Percentiles rank a stretch among this genome's conserved stretches.
Evolutionary conservation across 1,140 invertebrate species (phyloP).

Genomic region (Parasteatoda tepidariorum): DNA sequence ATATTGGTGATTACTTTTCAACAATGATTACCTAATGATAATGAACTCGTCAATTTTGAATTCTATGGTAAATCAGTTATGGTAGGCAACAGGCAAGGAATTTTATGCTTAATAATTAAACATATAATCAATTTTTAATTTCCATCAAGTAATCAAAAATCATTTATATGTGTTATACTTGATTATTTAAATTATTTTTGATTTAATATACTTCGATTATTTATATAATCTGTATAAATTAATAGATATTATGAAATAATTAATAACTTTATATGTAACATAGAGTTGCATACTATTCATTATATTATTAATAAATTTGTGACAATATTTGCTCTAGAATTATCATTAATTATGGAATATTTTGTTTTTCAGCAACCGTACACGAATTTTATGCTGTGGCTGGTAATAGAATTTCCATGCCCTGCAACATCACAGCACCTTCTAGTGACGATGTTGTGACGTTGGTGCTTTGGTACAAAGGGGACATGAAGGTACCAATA

Average conservation of each 20-base stretch:
- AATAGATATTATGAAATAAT: no score
- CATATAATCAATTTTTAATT: neutral
- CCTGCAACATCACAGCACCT: conserved; percentile 82
- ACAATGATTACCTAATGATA: no score
- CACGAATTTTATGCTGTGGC: conserved; percentile 73
- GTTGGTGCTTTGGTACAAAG: conserved; percentile 86
- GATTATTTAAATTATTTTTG: neutral
- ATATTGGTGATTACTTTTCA: no score
- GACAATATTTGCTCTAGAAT: neutral
- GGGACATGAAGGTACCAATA: conserved; percentile 76
- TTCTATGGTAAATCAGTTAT: neutral
- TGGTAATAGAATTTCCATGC: conserved; percentile 80
- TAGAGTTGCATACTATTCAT: neutral
- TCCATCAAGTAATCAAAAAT: neutral
- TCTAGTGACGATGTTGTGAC: conserved; percentile 79
- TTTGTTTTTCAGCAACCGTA: conserved; percentile 17
- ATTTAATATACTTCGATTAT: neutral
- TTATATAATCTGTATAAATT: neutral
- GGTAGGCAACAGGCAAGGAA: neutral
- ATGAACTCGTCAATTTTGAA: neutral
- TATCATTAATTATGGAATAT: neutral
- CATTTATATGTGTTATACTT: neutral
- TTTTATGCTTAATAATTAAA: neutral
- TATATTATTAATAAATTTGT: neutral
- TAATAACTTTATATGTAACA: no score